A percentile compares a stretch with the other conserved stretches of the same genome.
Evolutionary conservation across 2,888 invertebrate genomes (phyloP).

Genomic region (Dendrolimus houi): DNA sequence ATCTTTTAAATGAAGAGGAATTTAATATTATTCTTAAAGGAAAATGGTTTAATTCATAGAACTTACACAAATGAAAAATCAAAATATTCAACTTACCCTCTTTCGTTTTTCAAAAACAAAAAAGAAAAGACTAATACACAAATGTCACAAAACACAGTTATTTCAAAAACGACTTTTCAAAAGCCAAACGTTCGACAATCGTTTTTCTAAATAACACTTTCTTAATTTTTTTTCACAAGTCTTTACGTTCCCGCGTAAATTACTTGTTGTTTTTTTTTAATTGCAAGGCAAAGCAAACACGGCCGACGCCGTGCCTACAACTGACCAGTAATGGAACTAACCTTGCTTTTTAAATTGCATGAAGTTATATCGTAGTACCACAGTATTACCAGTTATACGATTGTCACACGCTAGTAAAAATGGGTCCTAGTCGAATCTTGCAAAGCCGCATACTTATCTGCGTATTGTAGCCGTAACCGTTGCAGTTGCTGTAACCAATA

Average conservation of each 20-base stretch:
- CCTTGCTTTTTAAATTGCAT: constrained; percentile 35
- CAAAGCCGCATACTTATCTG: too few relatives aligned
- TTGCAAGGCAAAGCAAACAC: constrained; percentile 28
- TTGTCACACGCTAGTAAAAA: too few relatives aligned
- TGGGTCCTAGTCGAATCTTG: too few relatives aligned
- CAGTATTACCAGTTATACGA: not conserved
- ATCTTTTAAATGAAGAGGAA: too few relatives aligned
- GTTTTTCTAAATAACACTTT: constrained; percentile 19
- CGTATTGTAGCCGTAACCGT: too few relatives aligned
- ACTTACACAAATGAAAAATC: too few relatives aligned
- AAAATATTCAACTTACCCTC: constrained; percentile 5
- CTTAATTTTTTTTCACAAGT: constrained; percentile 26
- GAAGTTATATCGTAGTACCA: constrained; percentile 18
- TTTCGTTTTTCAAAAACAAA: not conserved
- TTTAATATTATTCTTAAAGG: too few relatives aligned
- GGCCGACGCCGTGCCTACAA: constrained; percentile 39
- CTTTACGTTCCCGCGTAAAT: constrained; percentile 38
- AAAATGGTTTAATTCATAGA: too few relatives aligned
- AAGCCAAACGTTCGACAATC: constrained; percentile 14
- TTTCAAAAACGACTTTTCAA: constrained; percentile 20
- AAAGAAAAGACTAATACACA: constrained; percentile 30
- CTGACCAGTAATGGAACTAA: constrained; percentile 26
- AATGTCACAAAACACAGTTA: constrained; percentile 4
- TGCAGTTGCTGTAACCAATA: too few relatives aligned
- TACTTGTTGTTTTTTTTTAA: constrained; percentile 34